Base-by-base conservation (phyloP, 2,888 invertebrate genomes). In the Osedax frankpressi region DNA sequence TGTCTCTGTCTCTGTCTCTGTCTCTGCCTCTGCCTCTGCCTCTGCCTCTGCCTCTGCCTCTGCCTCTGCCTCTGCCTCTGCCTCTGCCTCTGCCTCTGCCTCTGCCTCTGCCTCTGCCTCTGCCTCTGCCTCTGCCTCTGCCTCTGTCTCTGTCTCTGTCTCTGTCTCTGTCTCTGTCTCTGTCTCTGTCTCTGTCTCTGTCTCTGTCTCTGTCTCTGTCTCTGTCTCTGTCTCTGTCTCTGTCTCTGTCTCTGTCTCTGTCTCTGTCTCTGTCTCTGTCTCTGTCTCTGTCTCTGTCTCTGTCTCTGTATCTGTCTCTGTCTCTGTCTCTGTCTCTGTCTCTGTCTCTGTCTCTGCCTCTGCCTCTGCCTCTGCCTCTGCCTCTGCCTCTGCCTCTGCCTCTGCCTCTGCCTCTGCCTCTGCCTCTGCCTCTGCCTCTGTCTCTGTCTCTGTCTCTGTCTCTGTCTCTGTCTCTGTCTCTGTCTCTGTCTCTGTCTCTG, bases 41-140 rank as follows among this genome's bases (percentile, higher is more conserved):
- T 62, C 62, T 62, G 62, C 62, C 62, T 62, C 62, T 62, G 62
- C 62, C 62, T 62, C 62, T 62, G 62, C 62, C 62, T 62, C 62
- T 62, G 62, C 62, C 62, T 62, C 62, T 62, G 62, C 62, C 62
- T 62, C 62, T 62, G 62, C 62, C 62, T 62, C 1, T 1, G 62
- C 62, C 62, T 62, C 62, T 62, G 62, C 62, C 62, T 62, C 62
- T 62, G 62, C 62, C 62, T 62, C 62, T 62, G 62, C 62, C 62
- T 62, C 62, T 62, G 62, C 1, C 62, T 62, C 62, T 62, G 62
- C 62, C 62, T 62, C 62, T 62, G 62, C 62, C 62, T 62, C 62
- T 62, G 62, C 62, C 62, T 62, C 62, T 1, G 62, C n/a, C n/a
- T n/a, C n/a, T n/a, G n/a, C n/a, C n/a, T n/a, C n/a, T n/a, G n/a